phyloP scores from a whole-genome alignment of 2,888 invertebrate species.

The Toxonevra muliebris region DNA sequence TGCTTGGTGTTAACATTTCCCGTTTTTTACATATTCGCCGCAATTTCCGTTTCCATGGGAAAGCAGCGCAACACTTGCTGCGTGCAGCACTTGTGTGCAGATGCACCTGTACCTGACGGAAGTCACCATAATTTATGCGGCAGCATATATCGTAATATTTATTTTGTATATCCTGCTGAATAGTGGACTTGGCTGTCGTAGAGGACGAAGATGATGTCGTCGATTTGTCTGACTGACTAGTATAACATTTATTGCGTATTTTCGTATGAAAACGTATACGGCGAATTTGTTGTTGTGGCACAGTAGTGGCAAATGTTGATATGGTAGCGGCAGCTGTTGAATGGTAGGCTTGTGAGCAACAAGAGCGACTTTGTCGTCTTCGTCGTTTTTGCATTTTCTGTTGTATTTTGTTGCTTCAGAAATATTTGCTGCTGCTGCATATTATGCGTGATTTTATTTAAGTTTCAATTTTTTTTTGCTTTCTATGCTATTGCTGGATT shows the following conservation, averaged over 20 bases:
- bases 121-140: conserved; percentile 41
- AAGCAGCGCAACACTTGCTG: conserved; percentile 36
- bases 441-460: no score
- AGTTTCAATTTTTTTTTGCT: no score
- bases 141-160: conserved; percentile 43
- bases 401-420: background rate
- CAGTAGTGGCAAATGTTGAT: background rate
- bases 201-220: conserved; percentile 5
- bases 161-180: conserved; percentile 19
- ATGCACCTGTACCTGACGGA: conserved; percentile 44
- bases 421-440: no score
- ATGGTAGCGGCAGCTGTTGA: no score
- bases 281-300: conserved; percentile 31
- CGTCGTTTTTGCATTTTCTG: background rate
- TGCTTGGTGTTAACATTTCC: no score
- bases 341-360: no score
- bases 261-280: conserved; percentile 41
- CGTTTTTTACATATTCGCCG: conserved; percentile 11
- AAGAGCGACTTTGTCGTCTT: background rate
- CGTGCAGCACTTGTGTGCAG: conserved; percentile 37
- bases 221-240: background rate
- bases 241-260: conserved; percentile 24
- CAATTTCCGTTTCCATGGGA: conserved; percentile 46
- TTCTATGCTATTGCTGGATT: no score
- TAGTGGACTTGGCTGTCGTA: no score